Evolutionary conservation across 2,888 invertebrate genomes (phyloP).

Genomic region (Epirrhoe tristata): DNA sequence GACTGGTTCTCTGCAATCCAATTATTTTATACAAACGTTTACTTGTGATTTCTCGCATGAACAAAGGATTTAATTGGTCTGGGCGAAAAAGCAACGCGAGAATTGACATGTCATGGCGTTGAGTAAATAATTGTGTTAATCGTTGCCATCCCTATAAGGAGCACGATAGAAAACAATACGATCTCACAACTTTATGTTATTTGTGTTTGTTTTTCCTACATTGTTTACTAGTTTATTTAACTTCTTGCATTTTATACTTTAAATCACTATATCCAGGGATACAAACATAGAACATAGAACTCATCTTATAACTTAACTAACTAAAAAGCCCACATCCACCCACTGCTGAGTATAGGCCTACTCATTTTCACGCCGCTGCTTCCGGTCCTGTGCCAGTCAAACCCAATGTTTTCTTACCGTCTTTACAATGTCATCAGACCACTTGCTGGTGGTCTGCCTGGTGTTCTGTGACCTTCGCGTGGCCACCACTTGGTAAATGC

Average conservation of each 20-base stretch:
- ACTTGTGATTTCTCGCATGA: constrained; percentile 16
- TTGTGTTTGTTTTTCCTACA: not conserved
- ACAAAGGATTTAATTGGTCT: constrained; percentile 17
- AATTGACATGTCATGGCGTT: not conserved
- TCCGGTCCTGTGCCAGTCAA: too few species aligned
- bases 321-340: too few species aligned
- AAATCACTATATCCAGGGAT: too few species aligned
- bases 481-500: too few species aligned
- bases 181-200: not conserved
- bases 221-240: not conserved
- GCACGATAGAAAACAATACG: not conserved
- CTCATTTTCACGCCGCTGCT: too few species aligned
- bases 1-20: constrained; percentile 19
- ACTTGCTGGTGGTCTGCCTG: too few species aligned
- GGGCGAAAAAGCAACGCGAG: constrained; percentile 10
- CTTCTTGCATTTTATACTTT: not conserved
- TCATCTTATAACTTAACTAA: too few species aligned
- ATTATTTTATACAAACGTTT: constrained; percentile 27
- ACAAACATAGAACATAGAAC: too few species aligned
- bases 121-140: constrained; percentile 9
- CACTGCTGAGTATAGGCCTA: too few species aligned
- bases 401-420: too few species aligned
- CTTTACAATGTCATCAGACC: too few species aligned
- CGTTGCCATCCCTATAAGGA: not conserved
- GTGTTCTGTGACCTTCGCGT: too few species aligned